phyloP scores from a whole-genome alignment of 53 echinoderm and acorn worm species.

The Astropecten irregularis region DNA sequence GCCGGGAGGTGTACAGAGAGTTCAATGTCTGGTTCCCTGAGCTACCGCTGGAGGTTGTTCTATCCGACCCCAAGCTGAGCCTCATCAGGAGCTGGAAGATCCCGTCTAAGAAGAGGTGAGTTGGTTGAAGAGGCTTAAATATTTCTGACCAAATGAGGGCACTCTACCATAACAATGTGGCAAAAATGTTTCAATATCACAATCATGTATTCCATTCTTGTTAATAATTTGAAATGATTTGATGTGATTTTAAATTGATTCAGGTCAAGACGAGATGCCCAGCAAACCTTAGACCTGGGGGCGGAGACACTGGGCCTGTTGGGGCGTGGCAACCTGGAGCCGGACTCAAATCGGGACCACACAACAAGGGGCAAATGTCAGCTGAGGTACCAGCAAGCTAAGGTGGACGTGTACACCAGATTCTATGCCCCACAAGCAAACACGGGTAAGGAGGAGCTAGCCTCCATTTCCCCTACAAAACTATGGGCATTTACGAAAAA shows the following conservation, averaged over 20 bases:
- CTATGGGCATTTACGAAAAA: too few relatives aligned
- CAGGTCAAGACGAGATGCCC: constrained; percentile 47
- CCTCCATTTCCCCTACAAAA: too few relatives aligned
- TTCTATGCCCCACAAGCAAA: constrained; percentile 88
- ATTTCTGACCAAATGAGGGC: background rate
- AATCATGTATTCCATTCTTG: too few relatives aligned
- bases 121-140: background rate
- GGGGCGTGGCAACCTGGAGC: constrained; percentile 19
- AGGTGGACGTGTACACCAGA: constrained; percentile 74
- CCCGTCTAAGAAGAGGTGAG: constrained; percentile 3
- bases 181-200: too few relatives aligned
- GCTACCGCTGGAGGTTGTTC: constrained; percentile 73
- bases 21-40: constrained; percentile 93
- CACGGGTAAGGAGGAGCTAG: constrained; percentile 70
- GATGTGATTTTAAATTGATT: too few relatives aligned
- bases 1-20: constrained; percentile 41
- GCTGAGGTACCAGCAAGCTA: constrained; percentile 79
- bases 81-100: constrained; percentile 92
- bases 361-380: constrained; percentile 70
- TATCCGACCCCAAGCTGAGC: constrained; percentile 84
- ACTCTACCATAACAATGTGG: too few relatives aligned
- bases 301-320: constrained; percentile 53
- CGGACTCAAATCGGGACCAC: constrained; percentile 24
- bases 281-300: constrained; percentile 20
- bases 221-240: too few relatives aligned